Evolutionary conservation across 2,797 vertebrate genomes (phyloP).

Genomic region (Knipowitschia caucasica): DNA sequence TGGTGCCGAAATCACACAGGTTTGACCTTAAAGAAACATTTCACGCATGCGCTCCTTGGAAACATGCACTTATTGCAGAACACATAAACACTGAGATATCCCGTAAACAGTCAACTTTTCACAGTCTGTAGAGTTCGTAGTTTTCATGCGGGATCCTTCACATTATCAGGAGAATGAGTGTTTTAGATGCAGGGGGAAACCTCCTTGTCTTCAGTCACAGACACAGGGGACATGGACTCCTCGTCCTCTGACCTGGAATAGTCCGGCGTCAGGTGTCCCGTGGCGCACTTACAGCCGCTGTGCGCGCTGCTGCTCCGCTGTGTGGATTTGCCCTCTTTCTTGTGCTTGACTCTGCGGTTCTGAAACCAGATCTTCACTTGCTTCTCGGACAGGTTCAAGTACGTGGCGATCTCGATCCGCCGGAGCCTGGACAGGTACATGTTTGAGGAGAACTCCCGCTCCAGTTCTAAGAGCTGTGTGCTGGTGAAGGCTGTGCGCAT

Average conservation of each 20-base stretch:
- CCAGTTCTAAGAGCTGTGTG: slow-evolving; percentile 95
- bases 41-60: slow-evolving; percentile 5
- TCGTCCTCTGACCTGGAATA: slow-evolving; percentile 93
- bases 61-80: slow-evolving; percentile 9
- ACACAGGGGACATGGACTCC: slow-evolving; percentile 90
- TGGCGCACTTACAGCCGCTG: slow-evolving; percentile 87
- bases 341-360: slow-evolving; percentile 96
- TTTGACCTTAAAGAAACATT: slow-evolving; percentile 13
- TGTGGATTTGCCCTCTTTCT: slow-evolving; percentile 93
- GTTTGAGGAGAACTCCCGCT: slow-evolving; percentile 95
- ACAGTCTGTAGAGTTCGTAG: slow-evolving; percentile 15
- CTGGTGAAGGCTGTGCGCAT: slow-evolving; percentile 98
- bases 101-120: slow-evolving; percentile 5
- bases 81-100: slow-evolving; percentile 5
- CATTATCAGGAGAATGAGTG: slow-evolving; percentile 37
- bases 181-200: slow-evolving; percentile 83
- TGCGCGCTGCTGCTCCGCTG: slow-evolving; percentile 86
- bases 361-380: slow-evolving; percentile 99
- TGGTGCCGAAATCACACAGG: slow-evolving; percentile 29
- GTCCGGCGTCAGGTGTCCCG: slow-evolving; percentile 75
- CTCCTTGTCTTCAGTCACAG: slow-evolving; percentile 88
- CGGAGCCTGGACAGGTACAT: slow-evolving; percentile 96
- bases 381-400: slow-evolving; percentile 94
- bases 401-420: slow-evolving; percentile 96
- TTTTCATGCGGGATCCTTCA: slow-evolving; percentile 41